phyloP scores from a whole-genome alignment of 1,140 invertebrate genomes.

The Lucilia cuprina region DNA sequence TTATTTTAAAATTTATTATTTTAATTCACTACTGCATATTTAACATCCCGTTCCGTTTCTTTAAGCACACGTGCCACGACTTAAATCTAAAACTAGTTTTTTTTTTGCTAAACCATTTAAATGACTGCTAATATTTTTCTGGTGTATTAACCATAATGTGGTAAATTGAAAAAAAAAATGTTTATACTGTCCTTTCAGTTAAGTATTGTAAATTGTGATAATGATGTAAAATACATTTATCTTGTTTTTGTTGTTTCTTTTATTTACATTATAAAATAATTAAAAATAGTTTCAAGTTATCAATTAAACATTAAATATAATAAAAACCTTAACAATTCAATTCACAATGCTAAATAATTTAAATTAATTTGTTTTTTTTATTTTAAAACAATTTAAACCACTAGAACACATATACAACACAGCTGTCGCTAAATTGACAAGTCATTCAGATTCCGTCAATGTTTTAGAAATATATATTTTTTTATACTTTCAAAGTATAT shows the following conservation, averaged over 20 bases:
- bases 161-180: too few species aligned
- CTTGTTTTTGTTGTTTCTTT: background rate
- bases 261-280: background rate
- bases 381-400: background rate
- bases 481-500: too few species aligned
- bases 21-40: too few species aligned
- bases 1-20: too few species aligned
- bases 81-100: too few species aligned
- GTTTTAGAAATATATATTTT: background rate
- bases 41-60: too few species aligned
- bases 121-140: too few species aligned
- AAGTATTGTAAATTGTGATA: background rate
- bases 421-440: background rate
- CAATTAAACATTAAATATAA: background rate
- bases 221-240: background rate
- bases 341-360: background rate
- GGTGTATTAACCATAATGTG: too few species aligned
- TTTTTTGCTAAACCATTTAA: too few species aligned
- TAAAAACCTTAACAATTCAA: background rate
- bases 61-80: too few species aligned
- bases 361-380: background rate
- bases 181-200: too few species aligned
- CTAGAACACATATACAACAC: background rate
- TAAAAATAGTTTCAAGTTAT: background rate
- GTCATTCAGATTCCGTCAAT: background rate